phyloP scores from a whole-genome alignment of 2,797 vertebrate genomes.

The Myotis planiceps region DNA sequence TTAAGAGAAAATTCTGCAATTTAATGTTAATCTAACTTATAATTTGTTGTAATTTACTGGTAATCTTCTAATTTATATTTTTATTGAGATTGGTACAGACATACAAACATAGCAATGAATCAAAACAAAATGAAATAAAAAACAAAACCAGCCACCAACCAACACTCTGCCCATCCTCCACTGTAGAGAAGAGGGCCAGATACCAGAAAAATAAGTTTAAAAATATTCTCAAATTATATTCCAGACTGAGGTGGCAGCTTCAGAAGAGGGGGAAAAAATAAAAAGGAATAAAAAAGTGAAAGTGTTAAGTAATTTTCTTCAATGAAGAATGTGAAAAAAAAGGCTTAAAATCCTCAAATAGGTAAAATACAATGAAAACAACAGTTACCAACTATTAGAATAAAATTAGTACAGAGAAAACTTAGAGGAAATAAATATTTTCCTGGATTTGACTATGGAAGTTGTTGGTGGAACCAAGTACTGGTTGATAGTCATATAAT shows the following conservation, averaged over 20 bases:
- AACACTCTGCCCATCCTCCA: background rate
- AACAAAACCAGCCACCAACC: background rate
- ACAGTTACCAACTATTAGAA: background rate
- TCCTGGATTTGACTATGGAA: background rate
- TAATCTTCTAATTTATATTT: background rate
- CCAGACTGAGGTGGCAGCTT: background rate
- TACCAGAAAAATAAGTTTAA: background rate
- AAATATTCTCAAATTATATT: background rate
- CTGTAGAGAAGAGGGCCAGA: background rate
- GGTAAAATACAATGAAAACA: background rate
- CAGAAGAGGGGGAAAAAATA: background rate
- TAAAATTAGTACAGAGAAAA: background rate
- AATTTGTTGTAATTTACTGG: background rate
- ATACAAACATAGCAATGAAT: background rate
- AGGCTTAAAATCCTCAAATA: background rate
- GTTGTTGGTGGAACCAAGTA: background rate
- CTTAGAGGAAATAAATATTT: background rate
- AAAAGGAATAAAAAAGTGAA: background rate
- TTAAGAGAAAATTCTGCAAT: background rate
- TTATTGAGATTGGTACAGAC: background rate
- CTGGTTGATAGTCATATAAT: background rate
- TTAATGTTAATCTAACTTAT: background rate
- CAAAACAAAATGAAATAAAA: background rate
- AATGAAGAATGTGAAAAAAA: background rate
- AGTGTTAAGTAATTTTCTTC: background rate